Evolutionary conservation across 2,113 vertebrate species (phyloP), one percentile per base, ranked within the genome.

Genomic region (Tichodroma muraria): DNA sequence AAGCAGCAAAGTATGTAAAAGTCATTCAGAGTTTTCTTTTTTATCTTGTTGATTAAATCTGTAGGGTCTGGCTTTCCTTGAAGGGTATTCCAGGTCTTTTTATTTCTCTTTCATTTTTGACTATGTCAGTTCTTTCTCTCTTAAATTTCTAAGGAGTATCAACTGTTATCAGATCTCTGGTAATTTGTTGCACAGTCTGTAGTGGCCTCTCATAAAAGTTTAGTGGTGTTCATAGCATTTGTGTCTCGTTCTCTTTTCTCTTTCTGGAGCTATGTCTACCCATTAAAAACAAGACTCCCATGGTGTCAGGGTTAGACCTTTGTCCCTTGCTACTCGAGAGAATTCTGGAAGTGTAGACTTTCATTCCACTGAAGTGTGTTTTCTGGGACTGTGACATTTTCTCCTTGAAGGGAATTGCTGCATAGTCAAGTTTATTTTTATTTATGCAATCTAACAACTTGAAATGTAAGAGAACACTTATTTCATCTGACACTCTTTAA

Each of bases 391-490:
- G 9, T 87, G 93, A 77, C 89, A 82, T 87, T 89, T 93, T 91
- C 57, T 73, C 79, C 85, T 88, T 85, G 82, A 6, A 80, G 79
- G 19, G 37, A 82, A 90, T 38, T 91, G 85, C 88, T 15, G 6
- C 0, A 0, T 94, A 63, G 71, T 85, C 90, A 89, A 85, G 70
- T 82, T 94, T 93, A 77, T 90, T 94, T 94, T 94, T 91, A 79
- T 85, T 68, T 92, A 53, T 93, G 84, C 85, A 90, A 14, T 92
- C 78, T 89, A 84, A 50, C 53, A 87, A 65, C 81, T 79, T 87
- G 92, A 83, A 94, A 88, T 88, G 6, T 7, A 85, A 72, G 30
- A 72, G n/a, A 44, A 35, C 31, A 47, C 33, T 90, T 83, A 54
- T 6, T 85, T 94, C 64, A 82, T 87, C 64, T 95, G 94, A 66